These are phyloP conservation scores for Strix aluco DNA, from an alignment of 2,113 vertebrate species.

Conservation along the genomic window DNA sequence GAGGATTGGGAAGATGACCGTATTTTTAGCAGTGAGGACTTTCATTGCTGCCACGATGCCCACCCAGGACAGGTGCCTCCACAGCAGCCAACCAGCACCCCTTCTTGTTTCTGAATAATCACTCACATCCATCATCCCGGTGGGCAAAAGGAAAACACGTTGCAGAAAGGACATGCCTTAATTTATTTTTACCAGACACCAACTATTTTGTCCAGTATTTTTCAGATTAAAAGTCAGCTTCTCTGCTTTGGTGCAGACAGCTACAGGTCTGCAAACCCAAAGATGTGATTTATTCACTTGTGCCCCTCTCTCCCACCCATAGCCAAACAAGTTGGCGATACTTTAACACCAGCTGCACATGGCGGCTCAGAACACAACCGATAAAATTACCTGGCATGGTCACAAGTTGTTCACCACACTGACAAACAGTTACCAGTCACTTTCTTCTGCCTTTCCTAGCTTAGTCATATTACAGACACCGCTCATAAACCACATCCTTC, in stretches of 20 bases:
- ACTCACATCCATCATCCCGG: neutral
- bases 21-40: neutral
- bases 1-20: neutral
- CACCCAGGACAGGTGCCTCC: neutral
- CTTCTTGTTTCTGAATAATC: slow-evolving; percentile 38
- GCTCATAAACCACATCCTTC: slow-evolving; percentile 56
- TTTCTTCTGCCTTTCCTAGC: slow-evolving; percentile 35
- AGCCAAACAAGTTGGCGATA: neutral
- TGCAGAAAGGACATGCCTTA: neutral
- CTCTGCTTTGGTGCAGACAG: neutral
- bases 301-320: neutral
- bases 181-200: neutral
- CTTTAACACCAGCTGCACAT: slow-evolving; percentile 1
- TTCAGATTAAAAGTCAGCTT: neutral
- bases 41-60: neutral
- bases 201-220: slow-evolving; percentile 4
- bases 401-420: neutral
- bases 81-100: neutral
- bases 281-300: neutral
- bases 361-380: neutral
- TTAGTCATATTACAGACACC: neutral
- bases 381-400: slow-evolving; percentile 2
- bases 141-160: slow-evolving; percentile 6
- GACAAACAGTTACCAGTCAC: slow-evolving; percentile 48
- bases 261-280: neutral